Percentiles rank a stretch among this genome's conserved stretches.
phyloP scores from a whole-genome alignment of 2,888 invertebrate genomes.

The Drepanosiphum platanoidis region DNA sequence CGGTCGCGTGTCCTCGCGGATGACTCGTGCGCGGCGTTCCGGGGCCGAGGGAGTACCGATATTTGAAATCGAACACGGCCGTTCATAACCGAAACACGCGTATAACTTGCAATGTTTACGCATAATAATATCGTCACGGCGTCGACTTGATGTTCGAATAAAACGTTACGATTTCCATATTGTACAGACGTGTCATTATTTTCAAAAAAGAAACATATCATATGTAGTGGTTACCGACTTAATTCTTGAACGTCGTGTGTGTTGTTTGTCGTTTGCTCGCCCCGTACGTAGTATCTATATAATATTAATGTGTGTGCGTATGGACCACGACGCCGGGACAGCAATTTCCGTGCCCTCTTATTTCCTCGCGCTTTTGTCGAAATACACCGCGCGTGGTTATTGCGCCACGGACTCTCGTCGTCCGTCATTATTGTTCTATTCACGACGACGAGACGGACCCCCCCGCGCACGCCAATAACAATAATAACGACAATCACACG shows the following conservation, averaged over 20 bases:
- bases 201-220: not conserved
- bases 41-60: too few species aligned
- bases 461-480: not conserved
- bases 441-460: not conserved
- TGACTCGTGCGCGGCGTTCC: too few species aligned
- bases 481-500: not conserved
- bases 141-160: not conserved
- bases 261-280: not conserved
- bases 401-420: not conserved
- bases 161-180: not conserved
- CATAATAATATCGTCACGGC: too few species aligned
- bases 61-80: too few species aligned
- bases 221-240: too few species aligned
- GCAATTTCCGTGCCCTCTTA: not conserved
- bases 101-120: too few species aligned
- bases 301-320: too few species aligned
- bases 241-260: too few species aligned
- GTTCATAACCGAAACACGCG: too few species aligned
- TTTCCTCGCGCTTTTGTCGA: not conserved
- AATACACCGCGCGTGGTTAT: not conserved
- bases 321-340: not conserved
- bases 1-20: too few species aligned
- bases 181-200: not conserved
- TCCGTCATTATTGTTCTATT: not conserved
- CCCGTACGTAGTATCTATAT: too few species aligned